Conservation (phyloP, 2,113 vertebrate species). For the Siphamia tubifer region DNA sequence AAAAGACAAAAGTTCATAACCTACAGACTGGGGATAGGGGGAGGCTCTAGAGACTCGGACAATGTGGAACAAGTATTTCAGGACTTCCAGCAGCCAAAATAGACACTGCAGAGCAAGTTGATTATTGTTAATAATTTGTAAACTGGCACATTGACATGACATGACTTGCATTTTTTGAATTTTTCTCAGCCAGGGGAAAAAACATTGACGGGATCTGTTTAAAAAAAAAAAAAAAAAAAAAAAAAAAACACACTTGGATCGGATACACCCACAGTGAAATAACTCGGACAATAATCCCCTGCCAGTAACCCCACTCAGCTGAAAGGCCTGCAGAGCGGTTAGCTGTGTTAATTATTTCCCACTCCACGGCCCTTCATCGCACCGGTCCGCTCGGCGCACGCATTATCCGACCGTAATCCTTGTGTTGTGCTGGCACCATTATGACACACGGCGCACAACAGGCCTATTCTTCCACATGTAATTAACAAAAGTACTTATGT, state of each 20-base stretch:
- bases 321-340: slow-evolving; percentile 33
- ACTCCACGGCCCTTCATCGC: slow-evolving; percentile 43
- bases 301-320: slow-evolving; percentile 14
- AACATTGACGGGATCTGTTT: slow-evolving; percentile 26
- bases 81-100: slow-evolving; percentile 30
- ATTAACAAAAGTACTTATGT: slow-evolving; percentile 65
- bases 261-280: slow-evolving; percentile 9
- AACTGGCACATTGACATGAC: slow-evolving; percentile 20
- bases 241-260: not conserved
- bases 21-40: not conserved
- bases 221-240: no score
- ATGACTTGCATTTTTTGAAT: slow-evolving; percentile 22
- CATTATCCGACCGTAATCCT: slow-evolving; percentile 62
- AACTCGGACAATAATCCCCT: slow-evolving; percentile 1
- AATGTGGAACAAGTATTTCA: not conserved
- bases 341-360: slow-evolving; percentile 63
- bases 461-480: slow-evolving; percentile 65
- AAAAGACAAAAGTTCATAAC: not conserved
- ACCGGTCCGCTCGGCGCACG: slow-evolving; percentile 48
- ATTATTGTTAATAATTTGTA: slow-evolving; percentile 41
- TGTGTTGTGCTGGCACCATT: slow-evolving; percentile 59
- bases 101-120: slow-evolving; percentile 11
- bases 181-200: slow-evolving; percentile 17
- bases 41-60: not conserved
- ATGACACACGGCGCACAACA: slow-evolving; percentile 61